Conservation (phyloP, 2,113 vertebrate species). For the Lontra canadensis region DNA sequence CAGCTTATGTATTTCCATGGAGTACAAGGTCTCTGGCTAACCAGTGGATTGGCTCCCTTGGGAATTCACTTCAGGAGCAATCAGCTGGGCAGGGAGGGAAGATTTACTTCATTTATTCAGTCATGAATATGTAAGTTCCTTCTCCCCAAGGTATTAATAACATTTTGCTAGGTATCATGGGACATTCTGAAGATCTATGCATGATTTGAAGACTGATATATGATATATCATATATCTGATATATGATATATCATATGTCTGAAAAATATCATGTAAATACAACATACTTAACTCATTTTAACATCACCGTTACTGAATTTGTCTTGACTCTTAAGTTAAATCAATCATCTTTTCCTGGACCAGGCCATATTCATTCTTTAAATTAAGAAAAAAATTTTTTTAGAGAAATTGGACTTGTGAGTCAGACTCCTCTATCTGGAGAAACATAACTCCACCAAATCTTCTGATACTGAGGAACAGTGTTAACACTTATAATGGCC, state of each 20-base stretch:
- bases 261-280: neutral
- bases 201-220: neutral
- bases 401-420: neutral
- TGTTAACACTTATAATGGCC: neutral
- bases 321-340: slow-evolving; percentile 3
- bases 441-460: neutral
- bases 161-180: neutral
- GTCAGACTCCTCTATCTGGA: neutral
- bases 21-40: neutral
- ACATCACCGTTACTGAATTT: neutral
- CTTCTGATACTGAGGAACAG: neutral
- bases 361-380: neutral
- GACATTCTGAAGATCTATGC: neutral
- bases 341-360: neutral
- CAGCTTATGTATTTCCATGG: neutral
- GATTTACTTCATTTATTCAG: neutral
- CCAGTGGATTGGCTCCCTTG: neutral
- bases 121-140: neutral
- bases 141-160: neutral
- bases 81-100: neutral
- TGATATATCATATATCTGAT: neutral
- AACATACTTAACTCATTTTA: neutral
- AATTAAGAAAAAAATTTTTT: neutral
- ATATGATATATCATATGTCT: neutral
- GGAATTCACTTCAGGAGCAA: neutral